Percentiles rank a stretch among this genome's conserved stretches.
These are phyloP conservation scores for Therioaphis trifolii DNA, from an alignment of 2,888 invertebrate species.

Conservation along the genomic window DNA sequence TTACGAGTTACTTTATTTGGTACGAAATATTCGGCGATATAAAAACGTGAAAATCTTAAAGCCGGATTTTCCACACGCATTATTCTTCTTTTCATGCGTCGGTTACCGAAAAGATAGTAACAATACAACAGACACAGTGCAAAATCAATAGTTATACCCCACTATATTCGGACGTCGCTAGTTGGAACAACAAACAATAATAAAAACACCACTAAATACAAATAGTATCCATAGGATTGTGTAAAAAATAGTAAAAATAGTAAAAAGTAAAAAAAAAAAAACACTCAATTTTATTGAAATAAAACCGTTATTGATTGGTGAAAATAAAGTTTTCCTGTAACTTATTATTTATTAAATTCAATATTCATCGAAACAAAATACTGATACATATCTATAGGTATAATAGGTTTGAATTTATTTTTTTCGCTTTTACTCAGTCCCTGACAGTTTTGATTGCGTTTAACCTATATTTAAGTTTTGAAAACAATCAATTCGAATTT, in stretches of 20 bases:
- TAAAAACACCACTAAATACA: slow-evolving; percentile 1
- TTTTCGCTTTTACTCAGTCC: too few relatives aligned
- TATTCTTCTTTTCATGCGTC: not conserved
- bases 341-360: too few relatives aligned
- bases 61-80: not conserved
- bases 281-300: slow-evolving; percentile 5
- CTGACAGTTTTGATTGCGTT: too few relatives aligned
- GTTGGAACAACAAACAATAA: slow-evolving; percentile 33
- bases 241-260: too few relatives aligned
- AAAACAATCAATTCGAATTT: too few relatives aligned
- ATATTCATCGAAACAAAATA: too few relatives aligned
- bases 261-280: not conserved
- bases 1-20: too few relatives aligned
- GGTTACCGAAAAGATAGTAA: slow-evolving; percentile 12
- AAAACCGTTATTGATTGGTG: slow-evolving; percentile 8
- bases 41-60: not conserved
- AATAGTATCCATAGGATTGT: not conserved
- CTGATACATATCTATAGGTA: too few relatives aligned
- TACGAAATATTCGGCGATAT: too few relatives aligned
- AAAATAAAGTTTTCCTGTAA: too few relatives aligned
- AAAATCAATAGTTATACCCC: slow-evolving; percentile 57
- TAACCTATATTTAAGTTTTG: too few relatives aligned
- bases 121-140: slow-evolving; percentile 20
- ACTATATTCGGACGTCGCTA: not conserved
- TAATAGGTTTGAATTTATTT: too few relatives aligned